Evolutionary conservation across 1,140 invertebrate genomes (phyloP), one percentile per base, ranked within the genome.

Genomic region (Euwallacea similis): DNA sequence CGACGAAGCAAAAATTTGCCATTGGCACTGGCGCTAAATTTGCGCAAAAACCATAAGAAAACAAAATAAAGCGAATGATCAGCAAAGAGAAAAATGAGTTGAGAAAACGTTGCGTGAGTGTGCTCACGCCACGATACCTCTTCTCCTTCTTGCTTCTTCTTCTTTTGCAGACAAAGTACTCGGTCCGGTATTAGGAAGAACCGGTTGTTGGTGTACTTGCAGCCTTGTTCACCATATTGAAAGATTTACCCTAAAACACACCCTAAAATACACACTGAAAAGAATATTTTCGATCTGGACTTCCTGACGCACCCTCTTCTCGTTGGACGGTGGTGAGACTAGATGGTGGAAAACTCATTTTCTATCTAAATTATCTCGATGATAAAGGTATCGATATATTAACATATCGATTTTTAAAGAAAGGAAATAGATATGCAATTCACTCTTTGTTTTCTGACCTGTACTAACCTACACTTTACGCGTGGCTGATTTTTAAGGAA

Each of bases 401-500:
- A 4, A 33, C 4, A 33, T 33, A 4, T 33, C 21, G 21, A 33
- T 33, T 4, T 33, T 33, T 33, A 21, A 21, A n/a, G 6, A 61
- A 61, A 61, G 16, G 42, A 61, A 41, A 61, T 33, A 4, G 1
- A 33, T 33, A 33, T 4, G 21, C 21, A 33, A 33, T 33, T 2
- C 21, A 33, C 21, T 33, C 21, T 33, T 33, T 33, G 21, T 33
- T 33, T 33, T 33, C 21, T 33, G 21, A 33, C 21, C 21, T 33
- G 21, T 33, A 33, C 21, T 33, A 33, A 33, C 21, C 21, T 33
- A 33, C 21, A 33, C 11, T 15, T 56, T 63, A 63, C 61, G 61
- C 61, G 61, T 63, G 61, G 61, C 61, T 47, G 61, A 7, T 46
- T 63, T 63, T 63, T 47, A 47, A 63, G 46, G 16, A 46, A 63